A percentile compares a stretch with the other conserved stretches of the same genome.
These are phyloP conservation scores for Notolepis coatsorum DNA, from an alignment of 2,797 vertebrate species.

Conservation along the genomic window DNA sequence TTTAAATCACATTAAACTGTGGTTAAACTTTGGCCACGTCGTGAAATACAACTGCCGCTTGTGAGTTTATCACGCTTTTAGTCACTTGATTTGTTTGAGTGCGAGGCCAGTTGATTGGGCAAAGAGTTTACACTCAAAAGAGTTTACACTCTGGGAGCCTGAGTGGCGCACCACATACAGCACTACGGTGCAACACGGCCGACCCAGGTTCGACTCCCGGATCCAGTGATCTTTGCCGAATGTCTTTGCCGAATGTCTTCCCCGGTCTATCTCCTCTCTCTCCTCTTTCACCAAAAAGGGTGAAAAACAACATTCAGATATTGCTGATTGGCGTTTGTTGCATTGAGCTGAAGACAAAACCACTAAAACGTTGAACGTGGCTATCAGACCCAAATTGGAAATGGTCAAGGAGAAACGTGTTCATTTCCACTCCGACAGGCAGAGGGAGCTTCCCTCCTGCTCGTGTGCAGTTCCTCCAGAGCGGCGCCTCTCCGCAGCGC, in stretches of 20 bases:
- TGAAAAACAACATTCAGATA: background rate
- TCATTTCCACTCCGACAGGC: background rate
- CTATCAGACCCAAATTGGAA: conserved; percentile 14
- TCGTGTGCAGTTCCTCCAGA: background rate
- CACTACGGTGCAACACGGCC: too few species aligned
- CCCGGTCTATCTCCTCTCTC: too few species aligned
- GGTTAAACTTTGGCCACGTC: conserved; percentile 52
- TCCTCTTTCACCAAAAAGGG: too few species aligned
- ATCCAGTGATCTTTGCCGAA: too few species aligned
- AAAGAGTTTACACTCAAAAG: conserved; percentile 25
- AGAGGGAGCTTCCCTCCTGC: background rate
- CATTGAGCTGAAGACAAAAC: background rate
- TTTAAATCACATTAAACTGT: conserved; percentile 76
- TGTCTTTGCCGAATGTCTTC: too few species aligned
- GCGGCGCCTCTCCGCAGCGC: too few species aligned
- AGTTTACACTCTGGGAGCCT: too few species aligned
- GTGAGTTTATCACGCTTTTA: conserved; percentile 56
- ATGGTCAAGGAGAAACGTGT: background rate
- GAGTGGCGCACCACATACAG: too few species aligned
- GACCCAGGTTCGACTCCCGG: too few species aligned
- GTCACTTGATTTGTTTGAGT: conserved; percentile 22
- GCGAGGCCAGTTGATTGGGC: conserved; percentile 19
- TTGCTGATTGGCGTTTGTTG: background rate
- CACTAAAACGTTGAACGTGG: too few species aligned
- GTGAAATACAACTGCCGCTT: conserved; percentile 47